Evolutionary conservation across 2,888 invertebrate species (phyloP).

Genomic region (Himalopsyche tibetana): DNA sequence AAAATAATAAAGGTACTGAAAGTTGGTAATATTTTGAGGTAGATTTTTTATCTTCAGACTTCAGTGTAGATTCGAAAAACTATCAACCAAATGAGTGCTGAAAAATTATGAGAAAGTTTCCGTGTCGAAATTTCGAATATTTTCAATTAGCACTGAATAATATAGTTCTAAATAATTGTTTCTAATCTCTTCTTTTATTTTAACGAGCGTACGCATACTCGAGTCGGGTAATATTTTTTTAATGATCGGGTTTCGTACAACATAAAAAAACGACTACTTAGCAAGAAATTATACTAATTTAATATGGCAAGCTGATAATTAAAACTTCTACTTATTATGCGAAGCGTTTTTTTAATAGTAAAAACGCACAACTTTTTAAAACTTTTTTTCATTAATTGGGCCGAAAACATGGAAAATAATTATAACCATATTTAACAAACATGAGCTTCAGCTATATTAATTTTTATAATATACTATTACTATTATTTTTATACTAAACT

Average conservation of each 20-base stretch:
- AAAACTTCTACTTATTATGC: background rate
- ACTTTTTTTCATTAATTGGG: conserved; percentile 9
- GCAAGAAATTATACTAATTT: background rate
- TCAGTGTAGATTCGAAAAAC: no score
- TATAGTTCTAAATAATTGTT: background rate
- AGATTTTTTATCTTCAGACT: no score
- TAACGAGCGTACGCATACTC: background rate
- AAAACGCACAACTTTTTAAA: conserved; percentile 12
- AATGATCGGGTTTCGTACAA: background rate
- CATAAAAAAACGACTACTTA: background rate
- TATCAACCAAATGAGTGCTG: no score
- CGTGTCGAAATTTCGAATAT: background rate
- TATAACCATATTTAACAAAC: no score
- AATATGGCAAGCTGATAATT: background rate
- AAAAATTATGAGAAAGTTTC: background rate
- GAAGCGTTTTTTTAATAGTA: conserved; percentile 4
- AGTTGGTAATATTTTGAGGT: no score
- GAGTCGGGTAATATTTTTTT: background rate
- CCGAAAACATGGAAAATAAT: no score
- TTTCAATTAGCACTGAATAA: conserved; percentile 25
- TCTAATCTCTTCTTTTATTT: background rate
- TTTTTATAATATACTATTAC: no score
- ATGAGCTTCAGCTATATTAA: no score
- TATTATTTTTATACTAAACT: no score
- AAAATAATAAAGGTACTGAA: no score